A percentile compares a stretch with the other conserved stretches of the same genome.
phyloP scores from a whole-genome alignment of 2,888 invertebrate species.

The Choreutis nemorana region DNA sequence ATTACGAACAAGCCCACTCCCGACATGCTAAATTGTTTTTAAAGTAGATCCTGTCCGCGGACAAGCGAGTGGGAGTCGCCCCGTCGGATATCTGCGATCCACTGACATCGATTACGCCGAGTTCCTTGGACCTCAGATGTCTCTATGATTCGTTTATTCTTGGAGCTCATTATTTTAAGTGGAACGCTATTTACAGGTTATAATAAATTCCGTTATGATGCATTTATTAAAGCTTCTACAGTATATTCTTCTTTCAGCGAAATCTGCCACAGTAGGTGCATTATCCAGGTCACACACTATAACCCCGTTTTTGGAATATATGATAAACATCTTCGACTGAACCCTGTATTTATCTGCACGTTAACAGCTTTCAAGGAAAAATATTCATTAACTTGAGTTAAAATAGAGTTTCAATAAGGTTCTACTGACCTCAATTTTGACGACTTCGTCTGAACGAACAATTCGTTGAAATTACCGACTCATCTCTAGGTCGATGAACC shows the following conservation, averaged over 20 bases:
- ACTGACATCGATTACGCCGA: conserved; percentile 33
- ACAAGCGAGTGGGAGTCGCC: conserved; percentile 28
- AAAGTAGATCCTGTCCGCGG: conserved; percentile 43
- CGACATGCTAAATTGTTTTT: conserved; percentile 51
- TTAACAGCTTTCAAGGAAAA: conserved; percentile 21
- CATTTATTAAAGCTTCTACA: conserved; percentile 13
- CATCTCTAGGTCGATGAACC: too few relatives aligned
- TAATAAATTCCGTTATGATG: conserved; percentile 26
- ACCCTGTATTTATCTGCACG: conserved; percentile 30
- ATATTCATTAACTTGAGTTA: conserved; percentile 27
- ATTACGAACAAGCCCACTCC: conserved; percentile 32
- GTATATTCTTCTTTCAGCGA: conserved; percentile 13
- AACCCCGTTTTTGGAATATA: conserved; percentile 21
- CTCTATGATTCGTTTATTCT: conserved; percentile 15
- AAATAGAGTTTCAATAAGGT: conserved; percentile 37
- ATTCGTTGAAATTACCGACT: too few relatives aligned
- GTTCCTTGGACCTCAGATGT: conserved; percentile 7
- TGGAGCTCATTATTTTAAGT: conserved; percentile 16
- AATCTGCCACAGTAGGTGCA: conserved; percentile 20
- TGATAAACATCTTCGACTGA: conserved; percentile 26
- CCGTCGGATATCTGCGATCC: conserved; percentile 33
- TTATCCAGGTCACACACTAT: conserved; percentile 38
- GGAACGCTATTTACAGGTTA: conserved; percentile 20
- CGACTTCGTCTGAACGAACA: conserved; percentile 16
- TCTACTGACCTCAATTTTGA: too few relatives aligned